phyloP scores from a whole-genome alignment of 2,888 invertebrate species.

The Siphlonurus alternatus region DNA sequence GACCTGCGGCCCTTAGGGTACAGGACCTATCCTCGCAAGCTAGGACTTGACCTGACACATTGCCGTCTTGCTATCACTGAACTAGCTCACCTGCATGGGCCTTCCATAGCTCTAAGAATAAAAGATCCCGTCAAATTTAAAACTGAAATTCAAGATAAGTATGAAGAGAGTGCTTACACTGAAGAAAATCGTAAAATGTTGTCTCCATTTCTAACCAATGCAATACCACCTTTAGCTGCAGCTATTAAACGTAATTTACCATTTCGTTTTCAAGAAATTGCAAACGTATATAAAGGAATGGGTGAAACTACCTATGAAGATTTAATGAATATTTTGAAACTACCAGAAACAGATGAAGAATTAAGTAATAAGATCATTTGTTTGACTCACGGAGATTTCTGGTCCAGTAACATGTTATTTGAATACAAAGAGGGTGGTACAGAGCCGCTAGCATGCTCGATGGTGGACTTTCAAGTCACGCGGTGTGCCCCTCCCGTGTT shows the following conservation, averaged over 20 bases:
- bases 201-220: background rate
- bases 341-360: background rate
- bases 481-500: background rate
- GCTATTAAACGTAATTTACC: background rate
- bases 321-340: background rate
- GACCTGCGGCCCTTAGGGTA: background rate
- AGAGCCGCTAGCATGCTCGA: background rate
- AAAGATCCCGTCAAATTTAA: background rate
- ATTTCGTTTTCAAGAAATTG: background rate
- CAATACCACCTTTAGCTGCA: background rate
- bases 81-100: background rate
- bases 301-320: too few relatives aligned
- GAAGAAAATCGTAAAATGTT: background rate
- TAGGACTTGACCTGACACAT: background rate
- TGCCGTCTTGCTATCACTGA: background rate
- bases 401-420: conserved; percentile 11
- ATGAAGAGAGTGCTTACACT: background rate
- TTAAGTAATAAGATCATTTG: background rate
- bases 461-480: background rate
- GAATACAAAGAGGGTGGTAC: background rate
- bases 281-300: too few relatives aligned
- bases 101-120: background rate
- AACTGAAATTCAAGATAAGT: background rate
- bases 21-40: background rate
- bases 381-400: conserved; percentile 10